Base-by-base conservation (phyloP, 2,797 vertebrate genomes). In the Hypotaenidia philippensis region DNA sequence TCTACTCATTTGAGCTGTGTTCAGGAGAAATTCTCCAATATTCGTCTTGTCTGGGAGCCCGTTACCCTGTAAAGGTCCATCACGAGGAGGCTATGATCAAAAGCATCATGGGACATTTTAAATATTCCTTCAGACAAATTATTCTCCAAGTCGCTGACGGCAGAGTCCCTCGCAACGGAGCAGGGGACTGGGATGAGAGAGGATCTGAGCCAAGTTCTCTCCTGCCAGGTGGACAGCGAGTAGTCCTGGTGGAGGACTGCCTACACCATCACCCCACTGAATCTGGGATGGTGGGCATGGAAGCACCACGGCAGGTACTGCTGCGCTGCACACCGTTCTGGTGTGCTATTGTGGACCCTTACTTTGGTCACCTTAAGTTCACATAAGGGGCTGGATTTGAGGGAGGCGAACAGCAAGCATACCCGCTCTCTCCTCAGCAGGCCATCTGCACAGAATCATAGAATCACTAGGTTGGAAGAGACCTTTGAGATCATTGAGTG, bases 1-100 rank as follows among this genome's bases (percentile, higher is more conserved):
- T 93, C 91, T 94, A 93, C 91, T 94, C 94, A 75, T 83, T 91
- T 92, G 57, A 95, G 91, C 79, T 95, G 89, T 4, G 23, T 15
- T 75, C 72, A 88, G 82, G 86, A 89, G 83, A 94, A 89, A 84
- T 12, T 87, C 83, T 90, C 83, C 93, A 31, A 10, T 50, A 69
- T 50, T 79, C 52, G 5, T 17, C 63, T 3, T 83, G 83, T 56
- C 81, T 90, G 74, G 79, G 86, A 96, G 82, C 47, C 87, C 32
- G 69, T 76, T 71, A 60, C 79, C 89, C 49, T 0, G 53, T 63
- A 81, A 84, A 88, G 85, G 80, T 86, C 88, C 86, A 87, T 25
- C 20, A 6, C 36, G 83, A 81, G 84, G 82, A 85, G 63, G 83
- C 69, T 71, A 22, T 3, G 52, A 70, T 25, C 88, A 68, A 92